phyloP scores from a whole-genome alignment of 2,888 invertebrate species.

The Corbicula japonica region DNA sequence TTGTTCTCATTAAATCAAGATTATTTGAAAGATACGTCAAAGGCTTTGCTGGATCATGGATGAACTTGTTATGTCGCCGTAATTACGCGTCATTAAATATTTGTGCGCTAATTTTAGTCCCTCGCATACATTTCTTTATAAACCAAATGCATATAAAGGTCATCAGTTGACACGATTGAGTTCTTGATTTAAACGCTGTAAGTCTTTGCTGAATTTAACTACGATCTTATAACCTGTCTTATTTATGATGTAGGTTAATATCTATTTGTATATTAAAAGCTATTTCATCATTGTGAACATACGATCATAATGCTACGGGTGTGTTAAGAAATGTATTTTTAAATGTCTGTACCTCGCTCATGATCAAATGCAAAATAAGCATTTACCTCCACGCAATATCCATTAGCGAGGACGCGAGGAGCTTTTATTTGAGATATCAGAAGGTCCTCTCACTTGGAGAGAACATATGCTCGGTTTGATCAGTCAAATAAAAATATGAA shows the following conservation, averaged over 20 bases:
- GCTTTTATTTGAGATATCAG: constrained; percentile 16
- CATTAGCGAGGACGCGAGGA: constrained; percentile 27
- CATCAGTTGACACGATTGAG: no score
- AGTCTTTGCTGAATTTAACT: background rate
- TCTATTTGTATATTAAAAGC: constrained; percentile 22
- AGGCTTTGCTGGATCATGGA: background rate
- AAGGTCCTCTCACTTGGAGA: background rate
- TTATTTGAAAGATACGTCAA: background rate
- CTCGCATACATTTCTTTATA: no score
- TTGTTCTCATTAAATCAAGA: constrained; percentile 3
- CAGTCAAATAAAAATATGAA: constrained; percentile 29
- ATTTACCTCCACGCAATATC: constrained; percentile 55
- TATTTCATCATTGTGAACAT: constrained; percentile 28
- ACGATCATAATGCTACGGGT: constrained; percentile 14
- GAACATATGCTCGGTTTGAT: constrained; percentile 20
- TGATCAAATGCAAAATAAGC: constrained; percentile 43
- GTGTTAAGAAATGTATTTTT: constrained; percentile 52
- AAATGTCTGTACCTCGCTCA: constrained; percentile 33
- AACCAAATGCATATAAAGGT: no score
- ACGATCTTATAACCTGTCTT: background rate
- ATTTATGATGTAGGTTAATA: constrained; percentile 52
- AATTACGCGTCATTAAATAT: no score
- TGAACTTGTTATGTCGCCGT: background rate
- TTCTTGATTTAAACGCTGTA: background rate
- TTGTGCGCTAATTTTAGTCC: no score